Evolutionary conservation across 2,888 invertebrate species (phyloP), one percentile per base, ranked within the genome.

Genomic region (Adela reaumurella): DNA sequence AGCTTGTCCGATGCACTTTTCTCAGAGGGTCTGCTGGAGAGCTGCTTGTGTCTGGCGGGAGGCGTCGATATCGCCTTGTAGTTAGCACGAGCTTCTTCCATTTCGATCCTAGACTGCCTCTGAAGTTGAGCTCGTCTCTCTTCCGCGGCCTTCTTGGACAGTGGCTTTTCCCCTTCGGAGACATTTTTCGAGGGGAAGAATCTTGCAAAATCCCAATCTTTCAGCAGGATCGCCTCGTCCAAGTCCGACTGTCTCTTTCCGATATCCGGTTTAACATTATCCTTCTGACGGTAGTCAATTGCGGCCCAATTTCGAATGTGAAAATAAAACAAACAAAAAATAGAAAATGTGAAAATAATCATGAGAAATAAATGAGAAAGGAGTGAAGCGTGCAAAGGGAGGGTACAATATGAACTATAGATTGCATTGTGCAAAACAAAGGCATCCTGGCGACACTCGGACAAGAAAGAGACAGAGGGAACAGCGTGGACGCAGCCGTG

Each of bases 171-270:
- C 52, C 66, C 70, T 47, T 67, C 70, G 58, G 65, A 67, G n/a
- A 49, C 55, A 55, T 59, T 70, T 61, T 72, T 79, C 52, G 76
- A 71, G 14, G 87, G 89, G 71, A 92, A 92, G 81, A 92, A 92
- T 65, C 88, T 85, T 57, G 90, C 89, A 70, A 92, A 88, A 74
- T 92, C 89, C 92, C 92, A 92, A 63, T 92, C 92, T 71, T 90
- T 89, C 58, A 92, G 81, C 55, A 92, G 82, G 49, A 87, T 86
- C 54, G 89, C 89, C 67, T 91, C 91, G 64, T 90, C 90, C 60
- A 86, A 80, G 62, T 87, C 86, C 49, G 83, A 81, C 59, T 70
- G 68, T 61, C 64, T 65, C 62, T 71, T 74, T 41, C 48, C 50
- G 19, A 49, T 50, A 64, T 70, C 65, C 52, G 54, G 67, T 59